Conservation (phyloP, 2,797 vertebrate species). For the Oophaga sylvatica region DNA sequence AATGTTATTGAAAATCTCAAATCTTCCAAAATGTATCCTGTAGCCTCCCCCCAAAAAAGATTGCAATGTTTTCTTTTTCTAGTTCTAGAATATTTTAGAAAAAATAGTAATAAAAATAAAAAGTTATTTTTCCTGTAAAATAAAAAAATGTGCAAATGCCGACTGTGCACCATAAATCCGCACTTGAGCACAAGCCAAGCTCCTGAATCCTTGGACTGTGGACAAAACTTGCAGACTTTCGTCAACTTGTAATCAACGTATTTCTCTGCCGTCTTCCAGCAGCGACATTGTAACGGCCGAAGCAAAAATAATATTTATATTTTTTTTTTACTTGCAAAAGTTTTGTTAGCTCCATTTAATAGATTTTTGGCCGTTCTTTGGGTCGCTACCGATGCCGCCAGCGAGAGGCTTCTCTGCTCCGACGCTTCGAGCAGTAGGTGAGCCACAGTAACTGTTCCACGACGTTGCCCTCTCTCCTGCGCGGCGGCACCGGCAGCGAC, state of each 20-base stretch:
- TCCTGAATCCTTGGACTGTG: background rate
- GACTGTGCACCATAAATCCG: background rate
- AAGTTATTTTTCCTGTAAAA: background rate
- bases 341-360: background rate
- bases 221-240: background rate
- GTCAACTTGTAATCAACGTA: background rate
- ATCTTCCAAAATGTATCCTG: too few species aligned
- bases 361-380: background rate
- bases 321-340: background rate
- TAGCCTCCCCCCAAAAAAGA: too few species aligned
- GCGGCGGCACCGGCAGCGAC: constrained; percentile 60
- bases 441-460: background rate
- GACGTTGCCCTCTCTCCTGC: constrained; percentile 46
- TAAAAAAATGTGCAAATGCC: background rate
- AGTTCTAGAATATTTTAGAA: too few species aligned
- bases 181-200: background rate
- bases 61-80: too few species aligned
- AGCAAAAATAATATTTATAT: background rate
- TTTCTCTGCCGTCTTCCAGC: background rate
- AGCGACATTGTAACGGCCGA: background rate
- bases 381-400: background rate
- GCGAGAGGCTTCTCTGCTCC: background rate
- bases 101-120: background rate
- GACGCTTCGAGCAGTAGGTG: background rate
- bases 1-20: too few species aligned